Percentiles rank a stretch among this genome's conserved stretches.
phyloP scores from a whole-genome alignment of 2,113 vertebrate genomes.

The Semicossyphus pulcher region DNA sequence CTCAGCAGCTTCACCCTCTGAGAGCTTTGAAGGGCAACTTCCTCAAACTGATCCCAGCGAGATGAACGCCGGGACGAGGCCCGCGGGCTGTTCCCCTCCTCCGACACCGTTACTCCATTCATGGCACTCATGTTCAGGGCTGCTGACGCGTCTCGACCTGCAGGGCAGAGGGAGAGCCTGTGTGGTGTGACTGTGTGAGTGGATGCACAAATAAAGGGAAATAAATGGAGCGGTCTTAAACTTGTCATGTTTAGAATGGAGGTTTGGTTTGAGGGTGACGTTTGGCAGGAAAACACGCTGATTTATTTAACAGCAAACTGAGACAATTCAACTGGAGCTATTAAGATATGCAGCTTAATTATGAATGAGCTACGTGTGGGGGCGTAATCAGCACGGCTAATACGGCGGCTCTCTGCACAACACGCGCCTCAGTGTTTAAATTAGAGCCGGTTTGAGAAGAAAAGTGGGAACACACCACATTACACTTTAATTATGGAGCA shows the following conservation, averaged over 20 bases:
- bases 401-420: slow-evolving; percentile 51
- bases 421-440: slow-evolving; percentile 47
- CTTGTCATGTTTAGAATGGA: slow-evolving; percentile 18
- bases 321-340: slow-evolving; percentile 56
- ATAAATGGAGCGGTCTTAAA: slow-evolving; percentile 6
- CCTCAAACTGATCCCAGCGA: slow-evolving; percentile 41
- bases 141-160: not conserved
- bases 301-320: slow-evolving; percentile 54
- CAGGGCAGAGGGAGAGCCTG: not conserved
- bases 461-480: slow-evolving; percentile 40
- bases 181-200: slow-evolving; percentile 23
- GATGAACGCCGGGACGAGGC: slow-evolving; percentile 22
- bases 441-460: slow-evolving; percentile 48
- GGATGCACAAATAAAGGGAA: slow-evolving; percentile 33
- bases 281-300: slow-evolving; percentile 11
- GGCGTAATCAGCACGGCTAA: slow-evolving; percentile 57
- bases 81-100: not conserved
- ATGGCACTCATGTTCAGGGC: slow-evolving; percentile 25
- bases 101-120: slow-evolving; percentile 17
- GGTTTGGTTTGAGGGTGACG: slow-evolving; percentile 12
- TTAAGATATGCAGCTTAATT: slow-evolving; percentile 74
- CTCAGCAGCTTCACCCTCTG: slow-evolving; percentile 49
- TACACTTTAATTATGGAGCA: slow-evolving; percentile 46
- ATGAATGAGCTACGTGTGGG: slow-evolving; percentile 64
- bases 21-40: slow-evolving; percentile 61